Evolutionary conservation across 2,888 invertebrate species (phyloP).

Genomic region (Tortricodes alternella): DNA sequence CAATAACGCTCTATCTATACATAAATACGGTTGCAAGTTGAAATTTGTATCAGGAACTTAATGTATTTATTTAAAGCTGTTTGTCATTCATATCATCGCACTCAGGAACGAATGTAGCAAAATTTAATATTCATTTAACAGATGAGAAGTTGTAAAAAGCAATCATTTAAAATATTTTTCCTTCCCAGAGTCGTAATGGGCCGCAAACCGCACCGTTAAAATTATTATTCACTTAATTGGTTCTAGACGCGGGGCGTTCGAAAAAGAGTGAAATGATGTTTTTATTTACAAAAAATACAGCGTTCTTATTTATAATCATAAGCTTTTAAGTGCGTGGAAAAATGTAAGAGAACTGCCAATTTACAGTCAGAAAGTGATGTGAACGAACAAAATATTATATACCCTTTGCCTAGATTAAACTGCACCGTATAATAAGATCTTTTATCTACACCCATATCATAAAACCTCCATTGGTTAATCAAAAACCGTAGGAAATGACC

Average conservation of each 20-base stretch:
- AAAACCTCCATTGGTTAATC: no score
- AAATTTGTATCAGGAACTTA: no score
- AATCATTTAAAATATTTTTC: conserved; percentile 23
- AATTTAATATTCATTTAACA: conserved; percentile 14
- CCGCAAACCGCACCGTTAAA: conserved; percentile 38
- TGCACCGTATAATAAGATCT: no score
- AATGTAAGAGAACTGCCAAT: neutral
- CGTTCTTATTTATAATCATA: neutral
- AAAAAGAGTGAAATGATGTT: conserved; percentile 37
- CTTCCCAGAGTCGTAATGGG: conserved; percentile 34
- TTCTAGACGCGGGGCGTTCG: conserved; percentile 33
- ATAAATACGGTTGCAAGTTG: no score
- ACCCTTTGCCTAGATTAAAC: no score
- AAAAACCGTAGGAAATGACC: no score
- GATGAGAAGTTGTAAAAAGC: conserved; percentile 9
- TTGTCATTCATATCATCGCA: no score
- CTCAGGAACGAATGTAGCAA: neutral
- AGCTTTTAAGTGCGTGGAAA: neutral
- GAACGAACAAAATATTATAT: neutral
- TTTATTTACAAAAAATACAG: neutral
- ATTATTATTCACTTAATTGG: conserved; percentile 44
- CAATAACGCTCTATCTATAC: no score
- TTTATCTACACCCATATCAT: no score
- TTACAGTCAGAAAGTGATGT: neutral
- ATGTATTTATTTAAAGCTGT: no score